Evolutionary conservation across 2,888 invertebrate genomes (phyloP).

Genomic region (Alentia gelatinosa): DNA sequence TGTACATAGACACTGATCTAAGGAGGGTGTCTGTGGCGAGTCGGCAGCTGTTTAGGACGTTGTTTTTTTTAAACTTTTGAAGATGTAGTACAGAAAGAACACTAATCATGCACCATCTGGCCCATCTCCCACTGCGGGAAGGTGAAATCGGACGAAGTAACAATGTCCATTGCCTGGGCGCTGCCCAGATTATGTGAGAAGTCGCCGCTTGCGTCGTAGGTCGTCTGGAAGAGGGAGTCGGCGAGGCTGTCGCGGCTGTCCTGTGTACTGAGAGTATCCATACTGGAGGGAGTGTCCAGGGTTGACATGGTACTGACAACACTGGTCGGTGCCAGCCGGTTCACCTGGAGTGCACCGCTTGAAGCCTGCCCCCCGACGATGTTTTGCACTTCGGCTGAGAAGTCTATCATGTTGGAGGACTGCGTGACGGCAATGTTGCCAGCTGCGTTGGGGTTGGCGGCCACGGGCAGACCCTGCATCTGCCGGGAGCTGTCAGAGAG

Average conservation of each 20-base stretch:
- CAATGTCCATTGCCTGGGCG: neutral
- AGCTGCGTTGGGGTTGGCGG: neutral
- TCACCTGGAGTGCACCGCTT: neutral
- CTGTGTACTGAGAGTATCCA: conserved; percentile 53
- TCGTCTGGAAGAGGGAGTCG: conserved; percentile 34
- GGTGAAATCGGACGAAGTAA: conserved; percentile 4
- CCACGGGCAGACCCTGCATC: neutral
- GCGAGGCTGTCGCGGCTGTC: conserved; percentile 52
- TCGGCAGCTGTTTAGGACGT: conserved; percentile 24
- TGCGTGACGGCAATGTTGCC: neutral
- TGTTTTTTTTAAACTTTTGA: neutral
- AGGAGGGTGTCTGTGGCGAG: neutral
- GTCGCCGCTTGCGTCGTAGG: conserved; percentile 47
- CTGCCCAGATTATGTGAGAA: conserved; percentile 2
- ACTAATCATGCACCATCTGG: conserved; percentile 54
- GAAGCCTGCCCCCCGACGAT: neutral
- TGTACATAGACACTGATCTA: neutral
- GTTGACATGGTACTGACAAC: neutral
- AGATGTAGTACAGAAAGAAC: neutral
- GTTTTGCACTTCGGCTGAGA: conserved; percentile 30
- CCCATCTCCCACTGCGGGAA: conserved; percentile 53
- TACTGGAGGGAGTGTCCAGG: conserved; percentile 54
- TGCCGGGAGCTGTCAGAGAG: conserved; percentile 2
- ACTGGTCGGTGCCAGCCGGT: neutral
- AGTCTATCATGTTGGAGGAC: neutral